Evolutionary conservation across 2,113 vertebrate species (phyloP).

Genomic region (Neodon shergylaensis): DNA sequence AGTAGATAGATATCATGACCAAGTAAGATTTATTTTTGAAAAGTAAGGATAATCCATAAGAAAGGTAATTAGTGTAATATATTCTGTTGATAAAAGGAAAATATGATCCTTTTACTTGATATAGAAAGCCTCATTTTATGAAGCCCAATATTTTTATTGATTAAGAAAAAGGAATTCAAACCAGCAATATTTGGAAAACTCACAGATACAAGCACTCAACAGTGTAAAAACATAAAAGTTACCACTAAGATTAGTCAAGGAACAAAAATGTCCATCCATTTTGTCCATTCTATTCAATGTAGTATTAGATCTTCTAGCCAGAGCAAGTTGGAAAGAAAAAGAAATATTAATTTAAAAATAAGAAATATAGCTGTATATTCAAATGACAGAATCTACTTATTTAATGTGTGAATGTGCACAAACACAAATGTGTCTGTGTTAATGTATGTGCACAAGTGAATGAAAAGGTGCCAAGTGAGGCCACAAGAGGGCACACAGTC

Average conservation of each 20-base stretch:
- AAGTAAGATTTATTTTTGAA: not conserved
- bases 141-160: not conserved
- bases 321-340: not conserved
- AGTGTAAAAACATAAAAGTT: not conserved
- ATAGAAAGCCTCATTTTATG: not conserved
- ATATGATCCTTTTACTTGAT: not conserved
- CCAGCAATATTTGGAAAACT: not conserved
- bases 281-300: not conserved
- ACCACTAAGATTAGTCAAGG: not conserved
- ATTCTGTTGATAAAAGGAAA: not conserved
- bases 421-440: not conserved
- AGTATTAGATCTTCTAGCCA: not conserved
- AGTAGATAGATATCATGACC: not conserved
- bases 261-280: not conserved
- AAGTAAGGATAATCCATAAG: not conserved
- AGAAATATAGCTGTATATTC: not conserved
- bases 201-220: not conserved
- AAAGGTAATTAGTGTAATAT: not conserved
- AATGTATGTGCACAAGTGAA: no score
- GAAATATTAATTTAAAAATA: not conserved
- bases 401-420: not conserved
- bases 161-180: not conserved
- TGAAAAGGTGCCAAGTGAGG: not conserved
- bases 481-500: not conserved
- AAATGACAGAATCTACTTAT: not conserved